Evolutionary conservation across 1,140 invertebrate species (phyloP).

Genomic region (Delia radicum): DNA sequence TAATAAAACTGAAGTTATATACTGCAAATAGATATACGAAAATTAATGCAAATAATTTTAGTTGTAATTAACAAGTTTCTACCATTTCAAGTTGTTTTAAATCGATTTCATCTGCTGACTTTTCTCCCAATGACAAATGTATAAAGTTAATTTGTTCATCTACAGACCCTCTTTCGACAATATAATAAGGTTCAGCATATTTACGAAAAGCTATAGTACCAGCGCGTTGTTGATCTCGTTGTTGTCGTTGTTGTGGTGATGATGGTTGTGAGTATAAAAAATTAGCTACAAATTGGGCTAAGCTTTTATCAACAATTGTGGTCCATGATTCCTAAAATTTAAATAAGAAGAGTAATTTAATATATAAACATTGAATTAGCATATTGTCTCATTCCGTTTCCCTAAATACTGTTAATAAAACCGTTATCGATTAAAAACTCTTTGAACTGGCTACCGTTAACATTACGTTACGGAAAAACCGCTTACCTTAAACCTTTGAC

Average conservation of each 20-base stretch:
- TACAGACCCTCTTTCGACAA: constrained; percentile 47
- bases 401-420: no score
- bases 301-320: constrained; percentile 42
- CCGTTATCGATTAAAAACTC: no score
- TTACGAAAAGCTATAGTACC: constrained; percentile 36
- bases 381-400: no score
- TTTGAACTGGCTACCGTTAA: no score
- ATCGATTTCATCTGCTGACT: constrained; percentile 36
- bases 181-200: constrained; percentile 47
- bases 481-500: no score
- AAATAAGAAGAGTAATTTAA: background rate
- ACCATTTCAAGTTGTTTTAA: constrained; percentile 49
- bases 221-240: constrained; percentile 37
- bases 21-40: constrained; percentile 32
- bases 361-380: no score
- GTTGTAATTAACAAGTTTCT: background rate
- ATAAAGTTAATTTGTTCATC: constrained; percentile 47
- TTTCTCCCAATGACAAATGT: constrained; percentile 34
- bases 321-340: constrained; percentile 45
- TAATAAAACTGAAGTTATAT: constrained; percentile 49
- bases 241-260: background rate
- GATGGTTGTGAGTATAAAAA: constrained; percentile 42
- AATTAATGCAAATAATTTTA: background rate
- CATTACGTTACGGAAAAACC: no score
- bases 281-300: constrained; percentile 46